Conservation (phyloP, 2,888 invertebrate genomes). For the Caenorhabditis macrosperma region DNA sequence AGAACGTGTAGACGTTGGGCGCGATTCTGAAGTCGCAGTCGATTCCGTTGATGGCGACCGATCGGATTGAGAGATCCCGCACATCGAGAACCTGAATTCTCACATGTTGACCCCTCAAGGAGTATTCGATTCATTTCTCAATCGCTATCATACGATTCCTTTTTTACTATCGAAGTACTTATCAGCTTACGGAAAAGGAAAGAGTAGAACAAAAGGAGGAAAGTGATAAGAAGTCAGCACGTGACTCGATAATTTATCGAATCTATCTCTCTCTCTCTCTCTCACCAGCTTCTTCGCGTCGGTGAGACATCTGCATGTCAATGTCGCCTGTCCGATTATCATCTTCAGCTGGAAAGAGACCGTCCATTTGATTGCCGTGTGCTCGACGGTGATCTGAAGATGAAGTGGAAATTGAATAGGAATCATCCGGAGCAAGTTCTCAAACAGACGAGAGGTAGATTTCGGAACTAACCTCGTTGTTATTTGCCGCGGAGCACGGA, state of each 20-base stretch:
- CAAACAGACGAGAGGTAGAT: background rate
- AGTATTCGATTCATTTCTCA: too few species aligned
- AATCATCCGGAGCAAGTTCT: background rate
- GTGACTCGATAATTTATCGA: slow-evolving; percentile 39
- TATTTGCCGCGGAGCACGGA: slow-evolving; percentile 67
- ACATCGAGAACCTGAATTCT: slow-evolving; percentile 72
- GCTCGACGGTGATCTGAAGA: slow-evolving; percentile 70
- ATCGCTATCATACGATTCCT: background rate
- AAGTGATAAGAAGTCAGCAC: slow-evolving; percentile 39
- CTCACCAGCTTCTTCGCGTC: slow-evolving; percentile 73
- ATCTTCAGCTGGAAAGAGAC: slow-evolving; percentile 73
- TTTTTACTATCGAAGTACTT: background rate
- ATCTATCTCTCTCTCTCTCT: slow-evolving; percentile 2
- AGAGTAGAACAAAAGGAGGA: slow-evolving; percentile 33
- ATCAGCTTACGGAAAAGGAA: slow-evolving; percentile 27
- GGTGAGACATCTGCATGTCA: slow-evolving; percentile 67
- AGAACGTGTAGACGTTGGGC: slow-evolving; percentile 71
- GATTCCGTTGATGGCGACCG: slow-evolving; percentile 67
- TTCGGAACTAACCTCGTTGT: slow-evolving; percentile 36
- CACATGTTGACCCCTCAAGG: too few species aligned
- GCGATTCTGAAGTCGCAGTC: slow-evolving; percentile 69
- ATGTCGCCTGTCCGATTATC: slow-evolving; percentile 72
- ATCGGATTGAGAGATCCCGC: slow-evolving; percentile 73
- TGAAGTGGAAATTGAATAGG: background rate
- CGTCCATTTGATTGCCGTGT: slow-evolving; percentile 77